These are phyloP conservation scores for Horisme vitalbata DNA, from an alignment of 2,888 invertebrate species.

Conservation along the genomic window DNA sequence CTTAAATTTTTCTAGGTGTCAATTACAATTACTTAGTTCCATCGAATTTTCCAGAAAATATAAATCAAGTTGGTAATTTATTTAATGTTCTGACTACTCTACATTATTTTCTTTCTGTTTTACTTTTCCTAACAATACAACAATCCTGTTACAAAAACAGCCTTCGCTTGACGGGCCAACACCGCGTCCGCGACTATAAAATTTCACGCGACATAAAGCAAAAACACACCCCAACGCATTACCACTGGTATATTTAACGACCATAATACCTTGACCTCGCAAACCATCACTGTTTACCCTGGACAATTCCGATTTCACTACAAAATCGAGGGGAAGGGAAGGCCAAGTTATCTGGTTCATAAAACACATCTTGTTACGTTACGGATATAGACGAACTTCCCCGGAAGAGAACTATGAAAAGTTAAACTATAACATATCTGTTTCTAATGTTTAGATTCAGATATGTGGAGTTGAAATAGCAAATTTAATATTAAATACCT, in stretches of 20 bases:
- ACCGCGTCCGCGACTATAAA: constrained; percentile 69
- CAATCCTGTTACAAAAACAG: constrained; percentile 27
- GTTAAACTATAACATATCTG: constrained; percentile 59
- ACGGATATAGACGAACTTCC: constrained; percentile 71
- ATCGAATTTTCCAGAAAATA: too few relatives aligned
- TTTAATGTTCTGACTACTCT: too few relatives aligned
- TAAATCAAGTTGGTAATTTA: too few relatives aligned
- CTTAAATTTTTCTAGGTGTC: too few relatives aligned
- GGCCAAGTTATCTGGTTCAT: constrained; percentile 51
- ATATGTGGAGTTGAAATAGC: constrained; percentile 8
- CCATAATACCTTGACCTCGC: constrained; percentile 55
- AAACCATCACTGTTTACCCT: constrained; percentile 21
- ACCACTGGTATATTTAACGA: constrained; percentile 61
- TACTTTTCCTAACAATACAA: constrained; percentile 16
- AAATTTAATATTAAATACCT: not conserved
- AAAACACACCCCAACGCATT: constrained; percentile 79
- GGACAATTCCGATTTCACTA: constrained; percentile 6
- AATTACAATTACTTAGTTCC: too few relatives aligned
- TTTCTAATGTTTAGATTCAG: constrained; percentile 16
- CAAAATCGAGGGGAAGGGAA: constrained; percentile 23
- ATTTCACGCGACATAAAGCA: constrained; percentile 82
- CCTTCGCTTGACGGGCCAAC: constrained; percentile 42
- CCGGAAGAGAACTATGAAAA: constrained; percentile 72
- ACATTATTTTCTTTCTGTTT: constrained; percentile 1
- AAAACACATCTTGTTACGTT: constrained; percentile 73